A percentile compares a stretch with the other conserved stretches of the same genome.
Evolutionary conservation across 2,888 invertebrate species (phyloP).

Genomic region (Fragum whitleyi): DNA sequence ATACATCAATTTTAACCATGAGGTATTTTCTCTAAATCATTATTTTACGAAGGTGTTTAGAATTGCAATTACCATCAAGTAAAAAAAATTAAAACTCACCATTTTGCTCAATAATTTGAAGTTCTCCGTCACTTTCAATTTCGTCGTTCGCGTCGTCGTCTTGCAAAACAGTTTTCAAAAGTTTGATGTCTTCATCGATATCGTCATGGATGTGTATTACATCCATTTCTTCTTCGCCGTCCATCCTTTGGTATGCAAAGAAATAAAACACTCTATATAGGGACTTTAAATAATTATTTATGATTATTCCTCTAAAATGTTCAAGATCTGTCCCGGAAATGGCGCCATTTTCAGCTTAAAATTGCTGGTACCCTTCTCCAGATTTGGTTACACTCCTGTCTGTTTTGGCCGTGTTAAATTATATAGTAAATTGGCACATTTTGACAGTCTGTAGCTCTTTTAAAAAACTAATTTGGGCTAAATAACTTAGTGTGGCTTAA

Average conservation of each 20-base stretch:
- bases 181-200: conserved; percentile 75
- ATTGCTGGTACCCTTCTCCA: background rate
- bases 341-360: background rate
- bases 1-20: no score
- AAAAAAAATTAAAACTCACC: no score
- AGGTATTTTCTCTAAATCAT: no score
- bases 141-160: conserved; percentile 67
- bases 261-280: background rate
- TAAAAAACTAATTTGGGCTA: no score
- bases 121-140: conserved; percentile 67
- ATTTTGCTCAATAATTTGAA: conserved; percentile 48
- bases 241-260: background rate
- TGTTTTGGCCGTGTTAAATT: no score
- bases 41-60: no score
- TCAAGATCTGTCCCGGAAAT: background rate
- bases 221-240: conserved; percentile 15
- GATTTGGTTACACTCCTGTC: no score
- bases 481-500: no score
- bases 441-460: no score
- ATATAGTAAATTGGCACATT: no score
- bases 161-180: conserved; percentile 72
- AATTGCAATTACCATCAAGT: no score
- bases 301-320: conserved; percentile 9
- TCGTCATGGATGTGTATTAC: conserved; percentile 42
- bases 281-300: conserved; percentile 24